These are phyloP conservation scores for Artibeus jamaicensis DNA, from an alignment of 2,797 vertebrate genomes.

Conservation along the genomic window DNA sequence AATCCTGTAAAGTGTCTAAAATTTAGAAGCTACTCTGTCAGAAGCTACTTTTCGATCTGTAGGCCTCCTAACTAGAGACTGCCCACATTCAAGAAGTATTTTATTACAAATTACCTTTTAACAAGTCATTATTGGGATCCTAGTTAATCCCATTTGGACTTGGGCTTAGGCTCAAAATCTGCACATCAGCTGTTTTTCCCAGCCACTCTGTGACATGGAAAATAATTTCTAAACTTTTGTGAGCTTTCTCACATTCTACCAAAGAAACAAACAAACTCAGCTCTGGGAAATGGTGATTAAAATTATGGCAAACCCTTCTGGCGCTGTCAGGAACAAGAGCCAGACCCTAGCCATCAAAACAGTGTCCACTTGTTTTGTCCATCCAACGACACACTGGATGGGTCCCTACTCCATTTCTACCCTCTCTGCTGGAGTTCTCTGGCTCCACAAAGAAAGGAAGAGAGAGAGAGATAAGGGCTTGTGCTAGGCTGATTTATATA, in stretches of 20 bases:
- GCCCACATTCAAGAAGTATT: neutral
- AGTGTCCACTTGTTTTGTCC: neutral
- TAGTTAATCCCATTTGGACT: conserved; percentile 7
- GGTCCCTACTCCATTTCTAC: neutral
- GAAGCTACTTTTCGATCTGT: neutral
- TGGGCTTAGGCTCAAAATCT: conserved; percentile 41
- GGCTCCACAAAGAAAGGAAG: neutral
- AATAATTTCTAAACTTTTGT: conserved; percentile 37
- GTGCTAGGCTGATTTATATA: neutral
- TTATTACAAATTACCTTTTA: conserved; percentile 17
- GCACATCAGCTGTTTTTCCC: neutral
- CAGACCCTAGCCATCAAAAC: neutral
- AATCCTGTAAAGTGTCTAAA: neutral
- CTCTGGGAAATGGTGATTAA: neutral
- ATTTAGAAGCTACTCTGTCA: neutral
- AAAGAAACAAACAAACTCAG: neutral
- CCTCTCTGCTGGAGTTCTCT: conserved; percentile 15
- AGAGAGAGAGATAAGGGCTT: neutral
- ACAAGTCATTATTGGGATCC: neutral
- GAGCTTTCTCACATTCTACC: neutral
- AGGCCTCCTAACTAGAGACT: neutral
- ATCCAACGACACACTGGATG: neutral
- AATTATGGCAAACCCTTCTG: neutral
- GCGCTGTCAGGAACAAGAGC: neutral
- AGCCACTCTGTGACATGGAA: neutral